These are phyloP conservation scores for Struthio camelus DNA, from an alignment of 2,113 vertebrate species.

Conservation along the genomic window DNA sequence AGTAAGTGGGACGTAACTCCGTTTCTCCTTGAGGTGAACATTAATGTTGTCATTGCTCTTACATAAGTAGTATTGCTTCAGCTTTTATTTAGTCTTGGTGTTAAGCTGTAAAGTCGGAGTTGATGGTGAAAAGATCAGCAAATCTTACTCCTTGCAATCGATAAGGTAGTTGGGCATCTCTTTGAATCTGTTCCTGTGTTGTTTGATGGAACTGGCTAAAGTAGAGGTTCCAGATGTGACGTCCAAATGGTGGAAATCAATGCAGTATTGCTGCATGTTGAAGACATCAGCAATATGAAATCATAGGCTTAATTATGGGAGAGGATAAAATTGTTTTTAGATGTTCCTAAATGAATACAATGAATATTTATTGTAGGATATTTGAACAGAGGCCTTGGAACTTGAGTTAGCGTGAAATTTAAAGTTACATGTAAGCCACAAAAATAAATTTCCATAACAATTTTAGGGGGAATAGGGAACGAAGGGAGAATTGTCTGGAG, in stretches of 20 bases:
- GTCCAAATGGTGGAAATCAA: neutral
- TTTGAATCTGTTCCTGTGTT: neutral
- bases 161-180: neutral
- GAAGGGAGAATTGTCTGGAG: neutral
- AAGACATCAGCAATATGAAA: neutral
- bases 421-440: neutral
- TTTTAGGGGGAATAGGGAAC: accelerated
- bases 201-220: neutral
- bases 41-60: neutral
- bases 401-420: neutral
- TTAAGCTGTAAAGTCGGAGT: neutral
- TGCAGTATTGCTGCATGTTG: neutral
- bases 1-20: neutral
- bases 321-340: neutral
- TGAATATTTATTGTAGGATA: neutral
- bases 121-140: neutral
- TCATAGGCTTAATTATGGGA: neutral
- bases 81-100: neutral
- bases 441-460: neutral
- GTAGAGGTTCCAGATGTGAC: slow-evolving; percentile 20
- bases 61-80: neutral
- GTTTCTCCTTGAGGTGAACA: neutral
- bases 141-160: neutral
- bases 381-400: neutral
- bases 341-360: too few relatives aligned